Evolutionary conservation across 2,888 invertebrate genomes (phyloP), one percentile per base, ranked within the genome.

Genomic region (Gymnocheta viridis): DNA sequence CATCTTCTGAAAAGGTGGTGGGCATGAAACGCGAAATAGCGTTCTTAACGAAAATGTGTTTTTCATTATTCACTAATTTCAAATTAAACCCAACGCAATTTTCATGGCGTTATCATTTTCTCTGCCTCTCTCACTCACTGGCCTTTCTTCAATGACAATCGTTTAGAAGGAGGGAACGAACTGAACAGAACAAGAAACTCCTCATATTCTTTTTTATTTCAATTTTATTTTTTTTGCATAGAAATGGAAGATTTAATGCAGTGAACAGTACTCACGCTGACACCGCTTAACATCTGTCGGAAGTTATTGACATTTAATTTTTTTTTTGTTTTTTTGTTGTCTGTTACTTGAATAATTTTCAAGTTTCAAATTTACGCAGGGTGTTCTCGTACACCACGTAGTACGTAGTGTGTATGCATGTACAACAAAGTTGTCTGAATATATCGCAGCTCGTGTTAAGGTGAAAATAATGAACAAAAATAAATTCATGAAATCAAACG

Each of bases 261-360:
- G 19, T 12, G 12, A 7, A 32, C 5, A 32, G 47, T 27, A 76
- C 22, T 22, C 44, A 35, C 44, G 12, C 66, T 41, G 64, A n/a
- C 70, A 41, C 69, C 69, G 73, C 24, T 73, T 84, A 84, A 84
- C 84, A 84, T 73, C 84, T 84, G 84, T 84, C 84, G 84, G 84
- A 84, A 84, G 84, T 84, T 78, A 82, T 73, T 78, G 84, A 82
- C 84, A 82, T 84, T 62, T 10, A 51, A 51, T 84, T 62, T 64
- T 47, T 22, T 70, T 41, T 56, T 67, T 66, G 41, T 41, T 47
- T 73, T 72, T 44, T 32, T 70, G 38, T 67, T 62, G 41, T 24
- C 58, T 80, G 70, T 79, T 79, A 44, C 80, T 72, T 60, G 58
- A 64, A 67, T 67, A 54, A 54, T 69, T 54, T 74, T 14, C 6